These are phyloP conservation scores for Perca flavescens DNA, from an alignment of 2,113 vertebrate species.

Conservation along the genomic window DNA sequence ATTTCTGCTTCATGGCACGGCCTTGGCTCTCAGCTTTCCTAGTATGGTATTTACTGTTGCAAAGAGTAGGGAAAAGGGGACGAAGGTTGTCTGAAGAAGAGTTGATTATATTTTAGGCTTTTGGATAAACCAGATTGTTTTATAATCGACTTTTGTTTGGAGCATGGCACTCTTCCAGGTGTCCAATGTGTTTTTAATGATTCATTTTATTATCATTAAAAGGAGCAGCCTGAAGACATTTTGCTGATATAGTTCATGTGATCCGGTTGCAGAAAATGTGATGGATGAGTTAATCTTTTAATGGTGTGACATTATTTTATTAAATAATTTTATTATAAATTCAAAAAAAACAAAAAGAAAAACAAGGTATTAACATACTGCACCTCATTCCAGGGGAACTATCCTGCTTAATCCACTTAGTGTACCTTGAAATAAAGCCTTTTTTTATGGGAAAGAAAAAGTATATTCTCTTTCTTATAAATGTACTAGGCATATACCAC, in stretches of 20 bases:
- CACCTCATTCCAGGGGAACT: background rate
- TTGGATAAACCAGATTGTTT: background rate
- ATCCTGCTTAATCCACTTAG: background rate
- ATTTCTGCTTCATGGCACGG: background rate
- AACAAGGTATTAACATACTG: background rate
- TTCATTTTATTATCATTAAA: background rate
- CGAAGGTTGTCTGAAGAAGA: background rate
- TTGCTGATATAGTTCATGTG: conserved; percentile 10
- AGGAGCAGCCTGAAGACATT: conserved; percentile 9
- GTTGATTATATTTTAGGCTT: background rate
- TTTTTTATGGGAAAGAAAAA: background rate
- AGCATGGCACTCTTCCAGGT: background rate
- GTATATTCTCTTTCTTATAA: background rate
- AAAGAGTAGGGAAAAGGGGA: background rate
- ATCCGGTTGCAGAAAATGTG: background rate
- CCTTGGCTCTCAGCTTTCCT: conserved; percentile 29
- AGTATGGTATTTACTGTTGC: conserved; percentile 16
- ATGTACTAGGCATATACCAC: background rate
- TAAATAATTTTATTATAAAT: no score
- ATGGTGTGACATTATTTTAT: background rate
- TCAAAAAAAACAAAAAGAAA: background rate
- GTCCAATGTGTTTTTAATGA: conserved; percentile 9
- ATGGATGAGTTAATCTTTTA: conserved; percentile 5
- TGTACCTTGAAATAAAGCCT: background rate
- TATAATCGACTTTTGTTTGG: no score